phyloP scores from a whole-genome alignment of 2,797 vertebrate species.

The Micrastur ruficollis region DNA sequence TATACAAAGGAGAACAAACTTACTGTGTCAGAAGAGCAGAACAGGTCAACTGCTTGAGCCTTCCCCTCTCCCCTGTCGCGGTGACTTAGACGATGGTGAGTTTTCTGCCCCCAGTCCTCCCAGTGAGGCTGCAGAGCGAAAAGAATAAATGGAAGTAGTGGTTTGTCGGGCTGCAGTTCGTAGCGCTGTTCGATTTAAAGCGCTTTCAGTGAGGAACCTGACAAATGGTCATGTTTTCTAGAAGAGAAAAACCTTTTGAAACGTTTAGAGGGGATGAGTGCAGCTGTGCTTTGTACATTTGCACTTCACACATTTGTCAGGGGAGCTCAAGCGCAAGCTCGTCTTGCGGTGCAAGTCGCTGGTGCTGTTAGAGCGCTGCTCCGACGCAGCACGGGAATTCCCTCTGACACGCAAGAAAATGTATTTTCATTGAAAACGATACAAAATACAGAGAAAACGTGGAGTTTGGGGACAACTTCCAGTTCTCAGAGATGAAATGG shows the following conservation, averaged over 20 bases:
- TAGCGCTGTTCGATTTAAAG: rapidly evolving
- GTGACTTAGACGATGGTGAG: rapidly evolving
- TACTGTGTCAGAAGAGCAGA: background rate
- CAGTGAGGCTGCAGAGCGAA: background rate
- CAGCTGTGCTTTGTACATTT: background rate
- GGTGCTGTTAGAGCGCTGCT: rapidly evolving
- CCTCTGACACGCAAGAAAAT: background rate
- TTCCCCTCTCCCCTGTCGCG: background rate
- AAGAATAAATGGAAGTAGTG: background rate
- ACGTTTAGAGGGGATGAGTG: rapidly evolving
- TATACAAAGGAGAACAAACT: background rate
- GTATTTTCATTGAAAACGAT: background rate
- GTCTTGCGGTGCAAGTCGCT: background rate
- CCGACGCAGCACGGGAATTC: background rate
- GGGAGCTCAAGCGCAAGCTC: background rate
- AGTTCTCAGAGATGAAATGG: rapidly evolving
- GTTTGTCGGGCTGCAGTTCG: background rate
- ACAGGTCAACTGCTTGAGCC: background rate
- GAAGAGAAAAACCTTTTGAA: background rate
- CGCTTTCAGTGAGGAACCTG: background rate
- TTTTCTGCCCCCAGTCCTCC: background rate
- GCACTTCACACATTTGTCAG: background rate
- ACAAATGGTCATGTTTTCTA: background rate
- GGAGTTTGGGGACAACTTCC: background rate
- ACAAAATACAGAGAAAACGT: background rate